Evolutionary conservation across 2,888 invertebrate genomes (phyloP), one percentile per base, ranked within the genome.

Genomic region (Microctonus hyperodae): DNA sequence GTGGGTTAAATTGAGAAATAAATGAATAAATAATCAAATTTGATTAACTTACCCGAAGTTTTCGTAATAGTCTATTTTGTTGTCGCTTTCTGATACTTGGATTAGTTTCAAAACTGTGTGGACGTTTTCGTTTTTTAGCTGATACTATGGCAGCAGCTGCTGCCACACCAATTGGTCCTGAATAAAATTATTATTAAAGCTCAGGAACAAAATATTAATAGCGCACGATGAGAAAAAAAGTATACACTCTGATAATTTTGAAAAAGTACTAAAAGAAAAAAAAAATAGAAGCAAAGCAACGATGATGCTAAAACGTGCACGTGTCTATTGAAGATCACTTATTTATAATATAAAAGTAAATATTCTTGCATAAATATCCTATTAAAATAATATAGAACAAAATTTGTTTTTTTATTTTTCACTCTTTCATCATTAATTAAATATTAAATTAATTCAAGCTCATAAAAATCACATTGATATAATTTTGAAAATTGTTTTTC

Each of bases 141-240:
- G 97, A 96, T 23, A 95, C 95, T 76, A 97, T 97, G 51, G 97
- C 97, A 51, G 97, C 97, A 3, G 97, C 97, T 3, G 97, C 97
- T 22, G 97, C 97, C 84, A 97, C 95, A 56, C 97, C 97, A 67
- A 97, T 93, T 11, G 97, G 96, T 69, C 95, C 94, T 94, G n/a
- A 28, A 58, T 33, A 44, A 25, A 9, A 35, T 31, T 3, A 50
- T n/a, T 55, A 35, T 55, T 23, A n/a, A n/a, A 50, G 35, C 28
- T n/a, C 28, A n/a, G 16, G 20, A 28, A 50, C 20, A 51, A 1
- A 37, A 16, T n/a, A 25, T 60, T 44, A 44, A 44, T 56, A 50
- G 4, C 44, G 28, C n/a, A 33, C 11, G 13, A 10, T 59, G 25
- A 44, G 23, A n/a, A 7, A 37, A 37, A 16, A 25, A 51, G 23